Conservation (phyloP, 1,140 invertebrate species). For the Holcopasites calliopsidis region DNA sequence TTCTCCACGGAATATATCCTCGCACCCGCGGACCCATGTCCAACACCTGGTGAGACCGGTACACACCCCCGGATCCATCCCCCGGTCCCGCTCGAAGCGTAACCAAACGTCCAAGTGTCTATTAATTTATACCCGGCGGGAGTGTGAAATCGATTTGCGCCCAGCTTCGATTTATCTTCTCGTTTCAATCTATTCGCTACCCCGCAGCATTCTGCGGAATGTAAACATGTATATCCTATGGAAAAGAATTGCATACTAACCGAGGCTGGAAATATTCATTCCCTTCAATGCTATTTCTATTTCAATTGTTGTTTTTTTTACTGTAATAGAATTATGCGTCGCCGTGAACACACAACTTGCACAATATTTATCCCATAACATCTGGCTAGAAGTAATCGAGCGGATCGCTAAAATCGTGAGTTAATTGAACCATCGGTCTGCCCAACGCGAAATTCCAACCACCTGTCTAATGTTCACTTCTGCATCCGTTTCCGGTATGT, state of each 20-base stretch:
- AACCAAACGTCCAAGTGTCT: slow-evolving; percentile 60
- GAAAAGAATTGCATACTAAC: no score
- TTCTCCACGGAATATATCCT: slow-evolving; percentile 63
- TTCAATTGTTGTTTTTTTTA: no score
- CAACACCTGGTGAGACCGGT: slow-evolving; percentile 65
- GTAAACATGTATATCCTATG: no score
- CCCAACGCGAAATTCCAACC: slow-evolving; percentile 21
- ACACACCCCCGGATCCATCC: slow-evolving; percentile 52
- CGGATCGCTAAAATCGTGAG: background rate
- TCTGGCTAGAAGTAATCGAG: slow-evolving; percentile 14
- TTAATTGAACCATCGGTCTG: slow-evolving; percentile 44
- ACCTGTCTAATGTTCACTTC: slow-evolving; percentile 59
- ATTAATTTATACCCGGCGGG: slow-evolving; percentile 69
- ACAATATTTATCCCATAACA: slow-evolving; percentile 12
- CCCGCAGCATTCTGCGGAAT: background rate
- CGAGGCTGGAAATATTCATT: no score
- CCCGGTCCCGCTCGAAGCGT: slow-evolving; percentile 40
- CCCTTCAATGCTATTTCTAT: no score
- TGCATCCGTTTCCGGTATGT: slow-evolving; percentile 53
- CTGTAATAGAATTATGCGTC: background rate
- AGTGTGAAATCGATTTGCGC: slow-evolving; percentile 66
- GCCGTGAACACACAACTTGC: background rate
- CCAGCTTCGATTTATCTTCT: slow-evolving; percentile 22
- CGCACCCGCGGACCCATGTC: slow-evolving; percentile 28
- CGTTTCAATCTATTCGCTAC: background rate